phyloP scores from a whole-genome alignment of 1,140 invertebrate genomes.

The Platyscapa corneri region DNA sequence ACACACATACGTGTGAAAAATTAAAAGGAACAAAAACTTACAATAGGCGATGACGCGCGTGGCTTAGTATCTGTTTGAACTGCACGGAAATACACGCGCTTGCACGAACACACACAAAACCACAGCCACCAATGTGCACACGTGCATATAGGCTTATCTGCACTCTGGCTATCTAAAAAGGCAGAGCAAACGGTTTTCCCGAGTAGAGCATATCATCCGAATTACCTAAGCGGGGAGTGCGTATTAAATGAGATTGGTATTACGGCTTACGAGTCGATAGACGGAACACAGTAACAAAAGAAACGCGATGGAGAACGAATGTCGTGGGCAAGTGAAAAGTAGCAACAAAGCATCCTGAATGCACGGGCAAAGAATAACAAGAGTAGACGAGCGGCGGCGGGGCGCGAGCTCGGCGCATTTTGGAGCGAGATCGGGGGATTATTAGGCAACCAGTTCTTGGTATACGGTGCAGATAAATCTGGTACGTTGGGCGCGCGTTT shows the following conservation, averaged over 20 bases:
- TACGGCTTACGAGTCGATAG: background rate
- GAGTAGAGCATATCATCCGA: background rate
- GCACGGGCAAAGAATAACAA: background rate
- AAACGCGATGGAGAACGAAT: background rate
- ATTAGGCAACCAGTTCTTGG: background rate
- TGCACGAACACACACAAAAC: background rate
- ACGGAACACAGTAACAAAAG: background rate
- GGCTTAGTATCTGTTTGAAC: background rate
- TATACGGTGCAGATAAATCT: background rate
- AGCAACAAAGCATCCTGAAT: background rate
- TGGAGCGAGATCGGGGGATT: background rate
- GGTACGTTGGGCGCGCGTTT: background rate
- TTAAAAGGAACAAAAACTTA: background rate
- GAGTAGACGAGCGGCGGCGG: background rate
- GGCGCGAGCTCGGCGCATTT: background rate
- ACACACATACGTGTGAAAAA: background rate
- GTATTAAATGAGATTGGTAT: background rate
- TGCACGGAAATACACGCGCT: background rate
- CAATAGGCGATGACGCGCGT: slow-evolving; percentile 1
- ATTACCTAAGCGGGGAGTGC: background rate
- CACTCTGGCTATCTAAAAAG: background rate
- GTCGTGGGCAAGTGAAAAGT: background rate
- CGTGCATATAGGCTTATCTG: background rate
- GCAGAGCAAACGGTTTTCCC: background rate
- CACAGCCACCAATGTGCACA: background rate